Conservation (phyloP, 1,140 invertebrate species). For the Argopecten irradians region DNA sequence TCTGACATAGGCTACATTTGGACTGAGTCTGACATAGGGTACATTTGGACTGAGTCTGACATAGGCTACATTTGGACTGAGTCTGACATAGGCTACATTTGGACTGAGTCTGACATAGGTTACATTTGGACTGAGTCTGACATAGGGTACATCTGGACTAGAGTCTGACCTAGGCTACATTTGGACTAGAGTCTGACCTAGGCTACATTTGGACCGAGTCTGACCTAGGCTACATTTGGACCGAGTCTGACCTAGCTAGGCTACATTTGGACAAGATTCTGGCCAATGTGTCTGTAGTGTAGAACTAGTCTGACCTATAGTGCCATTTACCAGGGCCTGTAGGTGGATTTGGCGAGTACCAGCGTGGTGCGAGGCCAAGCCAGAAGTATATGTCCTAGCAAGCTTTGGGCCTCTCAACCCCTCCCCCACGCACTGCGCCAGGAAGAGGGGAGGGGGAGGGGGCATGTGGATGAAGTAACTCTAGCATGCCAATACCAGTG, state of each 20-base stretch:
- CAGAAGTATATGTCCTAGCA: background rate
- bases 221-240: background rate
- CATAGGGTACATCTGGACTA: background rate
- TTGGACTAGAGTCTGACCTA: background rate
- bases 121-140: background rate
- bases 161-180: background rate
- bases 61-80: background rate
- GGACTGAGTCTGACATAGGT: background rate
- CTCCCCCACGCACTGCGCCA: no score
- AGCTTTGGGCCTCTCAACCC: background rate
- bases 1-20: background rate
- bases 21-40: background rate
- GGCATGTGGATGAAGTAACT: background rate
- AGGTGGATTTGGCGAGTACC: background rate
- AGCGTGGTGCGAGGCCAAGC: background rate
- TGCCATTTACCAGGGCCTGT: conserved; percentile 12
- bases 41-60: background rate
- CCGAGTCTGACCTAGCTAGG: background rate
- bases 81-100: background rate
- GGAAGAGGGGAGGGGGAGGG: background rate
- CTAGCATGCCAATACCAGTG: background rate
- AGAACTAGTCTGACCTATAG: background rate
- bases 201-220: background rate
- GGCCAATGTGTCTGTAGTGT: background rate
- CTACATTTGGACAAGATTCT: background rate